Evolutionary conservation across 2,113 vertebrate genomes (phyloP).

Genomic region (Hemicordylus capensis): DNA sequence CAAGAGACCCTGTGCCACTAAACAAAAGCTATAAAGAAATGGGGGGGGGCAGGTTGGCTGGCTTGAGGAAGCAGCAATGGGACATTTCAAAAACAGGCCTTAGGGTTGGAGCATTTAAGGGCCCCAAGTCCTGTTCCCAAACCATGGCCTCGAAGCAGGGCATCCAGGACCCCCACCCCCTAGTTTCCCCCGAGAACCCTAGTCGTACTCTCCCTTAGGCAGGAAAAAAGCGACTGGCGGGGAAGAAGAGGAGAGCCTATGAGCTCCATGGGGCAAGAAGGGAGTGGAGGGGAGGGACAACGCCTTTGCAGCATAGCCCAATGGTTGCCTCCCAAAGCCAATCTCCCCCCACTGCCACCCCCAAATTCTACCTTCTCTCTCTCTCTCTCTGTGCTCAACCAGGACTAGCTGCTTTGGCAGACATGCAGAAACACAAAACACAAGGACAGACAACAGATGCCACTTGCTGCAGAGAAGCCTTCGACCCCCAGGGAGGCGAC

Average conservation of each 20-base stretch:
- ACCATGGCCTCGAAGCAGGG: neutral
- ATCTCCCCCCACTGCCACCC: neutral
- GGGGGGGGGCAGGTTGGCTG: neutral
- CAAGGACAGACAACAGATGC: neutral
- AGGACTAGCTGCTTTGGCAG: neutral
- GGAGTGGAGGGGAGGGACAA: neutral
- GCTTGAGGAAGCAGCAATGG: neutral
- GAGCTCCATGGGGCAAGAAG: too few relatives aligned
- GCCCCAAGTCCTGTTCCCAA: neutral
- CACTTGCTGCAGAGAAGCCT: neutral
- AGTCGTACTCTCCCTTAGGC: too few relatives aligned
- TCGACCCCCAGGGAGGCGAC: neutral
- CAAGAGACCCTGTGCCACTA: neutral
- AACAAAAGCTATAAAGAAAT: too few relatives aligned
- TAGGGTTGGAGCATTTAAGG: neutral
- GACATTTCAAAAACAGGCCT: neutral
- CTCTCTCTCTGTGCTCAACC: neutral
- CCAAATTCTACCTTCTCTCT: neutral
- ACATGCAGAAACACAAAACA: slow-evolving; percentile 3
- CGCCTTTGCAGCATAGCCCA: neutral
- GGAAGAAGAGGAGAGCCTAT: neutral
- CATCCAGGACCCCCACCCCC: neutral
- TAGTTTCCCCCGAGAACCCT: too few relatives aligned
- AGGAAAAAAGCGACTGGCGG: neutral
- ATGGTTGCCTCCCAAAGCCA: neutral